Evolutionary conservation across 1,140 invertebrate species (phyloP).

Genomic region (Trachymyrmex cornetzi): DNA sequence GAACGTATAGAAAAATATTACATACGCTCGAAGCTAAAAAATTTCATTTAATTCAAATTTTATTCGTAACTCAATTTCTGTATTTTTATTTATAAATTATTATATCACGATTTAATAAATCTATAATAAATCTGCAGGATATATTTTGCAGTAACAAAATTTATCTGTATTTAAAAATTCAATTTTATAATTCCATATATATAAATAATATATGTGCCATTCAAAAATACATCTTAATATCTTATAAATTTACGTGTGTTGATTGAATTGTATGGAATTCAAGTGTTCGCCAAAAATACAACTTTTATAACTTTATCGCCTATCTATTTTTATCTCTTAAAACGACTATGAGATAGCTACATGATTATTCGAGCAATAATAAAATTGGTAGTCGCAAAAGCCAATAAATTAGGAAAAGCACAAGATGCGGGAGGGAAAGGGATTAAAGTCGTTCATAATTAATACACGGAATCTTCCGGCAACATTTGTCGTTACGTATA

Average conservation of each 20-base stretch:
- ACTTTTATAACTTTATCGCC: neutral
- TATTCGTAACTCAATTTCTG: neutral
- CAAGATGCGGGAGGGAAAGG: neutral
- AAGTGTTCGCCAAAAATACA: neutral
- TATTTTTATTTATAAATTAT: neutral
- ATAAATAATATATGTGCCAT: neutral
- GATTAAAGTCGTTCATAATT: conserved; percentile 42
- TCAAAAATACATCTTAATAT: neutral
- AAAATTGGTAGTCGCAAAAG: neutral
- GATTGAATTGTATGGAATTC: neutral
- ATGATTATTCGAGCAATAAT: neutral
- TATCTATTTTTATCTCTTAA: neutral
- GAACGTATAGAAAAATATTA: neutral
- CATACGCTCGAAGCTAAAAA: neutral
- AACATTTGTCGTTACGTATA: neutral
- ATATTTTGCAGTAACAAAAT: neutral
- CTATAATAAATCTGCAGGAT: neutral
- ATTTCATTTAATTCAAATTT: neutral
- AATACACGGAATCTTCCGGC: conserved; percentile 41
- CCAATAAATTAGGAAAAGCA: neutral
- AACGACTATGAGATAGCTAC: neutral
- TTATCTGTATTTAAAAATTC: conserved; percentile 1
- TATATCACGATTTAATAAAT: neutral
- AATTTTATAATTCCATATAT: too few relatives aligned
- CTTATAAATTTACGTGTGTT: neutral